Evolutionary conservation across 2,113 vertebrate genomes (phyloP).

Genomic region (Salvelinus fontinalis): DNA sequence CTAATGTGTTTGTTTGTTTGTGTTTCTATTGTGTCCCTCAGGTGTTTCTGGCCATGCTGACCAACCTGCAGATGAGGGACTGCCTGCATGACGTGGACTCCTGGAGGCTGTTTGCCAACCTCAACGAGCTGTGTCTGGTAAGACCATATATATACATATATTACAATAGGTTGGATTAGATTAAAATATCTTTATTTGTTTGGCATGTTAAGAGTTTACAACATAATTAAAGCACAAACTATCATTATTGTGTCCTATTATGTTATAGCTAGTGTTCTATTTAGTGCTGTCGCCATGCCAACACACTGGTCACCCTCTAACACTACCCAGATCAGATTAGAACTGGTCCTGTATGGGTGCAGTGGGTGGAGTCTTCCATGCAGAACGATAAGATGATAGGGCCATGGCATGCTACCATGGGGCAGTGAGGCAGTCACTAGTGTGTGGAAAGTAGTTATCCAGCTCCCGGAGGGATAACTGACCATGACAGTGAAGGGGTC

Average conservation of each 20-base stretch:
- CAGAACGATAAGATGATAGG: background rate
- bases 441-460: background rate
- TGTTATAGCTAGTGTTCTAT: too few species aligned
- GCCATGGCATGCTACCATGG: background rate
- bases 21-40: conserved; percentile 58
- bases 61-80: conserved; percentile 77
- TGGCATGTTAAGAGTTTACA: too few species aligned
- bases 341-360: background rate
- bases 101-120: conserved; percentile 86
- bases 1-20: background rate
- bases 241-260: too few species aligned
- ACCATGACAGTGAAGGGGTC: background rate
- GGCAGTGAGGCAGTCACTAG: background rate
- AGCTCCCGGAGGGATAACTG: background rate
- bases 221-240: too few species aligned
- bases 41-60: conserved; percentile 84
- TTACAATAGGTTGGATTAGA: background rate
- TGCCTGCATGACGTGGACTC: conserved; percentile 82
- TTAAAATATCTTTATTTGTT: too few species aligned
- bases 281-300: conserved; percentile 53
- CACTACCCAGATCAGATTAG: background rate
- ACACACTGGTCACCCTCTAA: background rate
- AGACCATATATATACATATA: conserved; percentile 31
- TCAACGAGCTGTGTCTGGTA: conserved; percentile 88
- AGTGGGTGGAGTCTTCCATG: background rate